Evolutionary conservation across 2,113 vertebrate species (phyloP).

Genomic region (Python bivittatus): DNA sequence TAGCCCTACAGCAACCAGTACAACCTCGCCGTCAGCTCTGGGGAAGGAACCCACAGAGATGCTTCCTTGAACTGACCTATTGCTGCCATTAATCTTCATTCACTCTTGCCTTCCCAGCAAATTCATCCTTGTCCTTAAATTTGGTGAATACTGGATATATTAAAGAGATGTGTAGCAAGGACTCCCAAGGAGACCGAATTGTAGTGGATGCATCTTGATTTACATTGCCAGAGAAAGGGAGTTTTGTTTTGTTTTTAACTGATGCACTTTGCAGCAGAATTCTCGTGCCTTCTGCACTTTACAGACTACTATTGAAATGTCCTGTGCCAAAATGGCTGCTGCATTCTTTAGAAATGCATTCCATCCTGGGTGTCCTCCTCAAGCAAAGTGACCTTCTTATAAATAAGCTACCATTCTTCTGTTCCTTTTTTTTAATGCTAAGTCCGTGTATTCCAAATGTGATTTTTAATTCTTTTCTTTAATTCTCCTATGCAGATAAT

Average conservation of each 20-base stretch:
- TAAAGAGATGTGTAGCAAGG: background rate
- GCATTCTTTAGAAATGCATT: background rate
- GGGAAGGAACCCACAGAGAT: background rate
- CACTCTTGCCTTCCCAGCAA: background rate
- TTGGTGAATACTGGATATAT: background rate
- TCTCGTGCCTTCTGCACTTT: constrained; percentile 61
- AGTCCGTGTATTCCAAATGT: background rate
- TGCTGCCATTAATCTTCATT: too few species aligned
- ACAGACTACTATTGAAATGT: background rate
- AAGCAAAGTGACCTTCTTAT: constrained; percentile 27
- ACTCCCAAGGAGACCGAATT: background rate
- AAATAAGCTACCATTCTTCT: background rate
- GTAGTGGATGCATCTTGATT: background rate
- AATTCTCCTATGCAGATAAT: constrained; percentile 22
- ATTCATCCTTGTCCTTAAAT: background rate
- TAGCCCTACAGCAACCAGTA: background rate
- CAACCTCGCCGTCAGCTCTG: background rate
- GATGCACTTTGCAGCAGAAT: constrained; percentile 22
- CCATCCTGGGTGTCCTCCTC: background rate
- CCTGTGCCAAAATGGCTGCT: constrained; percentile 15
- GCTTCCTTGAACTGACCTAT: background rate
- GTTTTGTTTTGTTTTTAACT: background rate
- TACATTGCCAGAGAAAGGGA: too few species aligned
- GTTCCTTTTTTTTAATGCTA: constrained; percentile 22
- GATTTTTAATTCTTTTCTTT: constrained; percentile 56